Conservation (phyloP, 2,113 vertebrate genomes). For the Bubo bubo region DNA sequence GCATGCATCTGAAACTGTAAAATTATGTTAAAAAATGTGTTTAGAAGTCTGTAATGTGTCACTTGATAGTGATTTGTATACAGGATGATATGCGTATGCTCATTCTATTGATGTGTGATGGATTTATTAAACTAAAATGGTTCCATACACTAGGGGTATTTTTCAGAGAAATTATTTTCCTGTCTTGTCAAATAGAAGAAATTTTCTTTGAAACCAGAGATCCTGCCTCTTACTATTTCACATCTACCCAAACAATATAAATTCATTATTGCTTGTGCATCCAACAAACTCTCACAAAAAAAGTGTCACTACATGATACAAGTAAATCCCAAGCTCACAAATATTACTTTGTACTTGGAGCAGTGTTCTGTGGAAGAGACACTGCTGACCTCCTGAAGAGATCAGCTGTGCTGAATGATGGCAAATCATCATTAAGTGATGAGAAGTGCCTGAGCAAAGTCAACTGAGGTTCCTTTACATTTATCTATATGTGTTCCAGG, state of each 20-base stretch:
- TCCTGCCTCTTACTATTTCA: neutral
- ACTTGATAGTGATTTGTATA: neutral
- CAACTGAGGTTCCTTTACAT: neutral
- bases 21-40: neutral
- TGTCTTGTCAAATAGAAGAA: neutral
- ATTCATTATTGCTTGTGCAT: neutral
- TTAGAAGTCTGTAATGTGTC: neutral
- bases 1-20: neutral
- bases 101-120: neutral
- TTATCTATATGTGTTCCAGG: neutral
- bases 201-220: neutral
- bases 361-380: neutral
- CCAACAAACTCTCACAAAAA: neutral
- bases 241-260: neutral
- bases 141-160: neutral
- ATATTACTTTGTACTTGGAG: neutral
- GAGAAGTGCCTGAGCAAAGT: neutral
- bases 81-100: neutral
- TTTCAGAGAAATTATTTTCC: constrained; percentile 7
- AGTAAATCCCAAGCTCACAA: neutral
- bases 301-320: neutral
- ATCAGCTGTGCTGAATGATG: neutral
- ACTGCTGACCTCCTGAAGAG: neutral
- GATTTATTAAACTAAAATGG: neutral
- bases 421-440: neutral